Percentiles rank a stretch among this genome's conserved stretches.
phyloP scores from a whole-genome alignment of 2,797 vertebrate species.

The Loris lydekkerianus region DNA sequence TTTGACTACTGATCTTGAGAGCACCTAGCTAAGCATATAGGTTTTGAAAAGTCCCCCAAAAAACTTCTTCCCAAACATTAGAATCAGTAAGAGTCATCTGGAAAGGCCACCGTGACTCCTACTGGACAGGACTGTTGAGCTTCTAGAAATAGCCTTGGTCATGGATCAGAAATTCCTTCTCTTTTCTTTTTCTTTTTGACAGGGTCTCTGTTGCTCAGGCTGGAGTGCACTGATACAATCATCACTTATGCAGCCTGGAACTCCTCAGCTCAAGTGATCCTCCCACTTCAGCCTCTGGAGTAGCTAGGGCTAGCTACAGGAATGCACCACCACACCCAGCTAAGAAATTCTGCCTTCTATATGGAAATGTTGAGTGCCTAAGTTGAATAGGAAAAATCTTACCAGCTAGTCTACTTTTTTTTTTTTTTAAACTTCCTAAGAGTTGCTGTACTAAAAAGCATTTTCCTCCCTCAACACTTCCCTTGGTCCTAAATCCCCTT shows the following conservation, averaged over 20 bases:
- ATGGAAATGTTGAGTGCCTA: background rate
- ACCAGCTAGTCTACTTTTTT: background rate
- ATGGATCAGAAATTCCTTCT: background rate
- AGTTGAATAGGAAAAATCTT: background rate
- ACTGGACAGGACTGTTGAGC: background rate
- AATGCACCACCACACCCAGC: background rate
- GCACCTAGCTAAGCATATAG: background rate
- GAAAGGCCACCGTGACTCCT: background rate
- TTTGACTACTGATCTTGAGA: background rate
- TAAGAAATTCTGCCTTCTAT: background rate
- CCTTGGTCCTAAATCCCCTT: background rate
- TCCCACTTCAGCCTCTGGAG: background rate
- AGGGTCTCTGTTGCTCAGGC: background rate
- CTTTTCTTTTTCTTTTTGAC: background rate
- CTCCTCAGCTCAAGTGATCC: background rate
- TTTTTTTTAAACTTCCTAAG: background rate
- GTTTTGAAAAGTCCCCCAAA: background rate
- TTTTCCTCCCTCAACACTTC: background rate
- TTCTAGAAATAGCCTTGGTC: background rate
- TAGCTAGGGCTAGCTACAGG: background rate
- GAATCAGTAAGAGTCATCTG: background rate
- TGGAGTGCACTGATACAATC: background rate
- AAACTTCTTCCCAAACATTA: constrained; percentile 22
- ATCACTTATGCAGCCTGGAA: background rate
- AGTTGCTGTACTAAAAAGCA: background rate